Conservation (phyloP, 2,797 vertebrate species). For the Parauchenoglanis punctatus region DNA sequence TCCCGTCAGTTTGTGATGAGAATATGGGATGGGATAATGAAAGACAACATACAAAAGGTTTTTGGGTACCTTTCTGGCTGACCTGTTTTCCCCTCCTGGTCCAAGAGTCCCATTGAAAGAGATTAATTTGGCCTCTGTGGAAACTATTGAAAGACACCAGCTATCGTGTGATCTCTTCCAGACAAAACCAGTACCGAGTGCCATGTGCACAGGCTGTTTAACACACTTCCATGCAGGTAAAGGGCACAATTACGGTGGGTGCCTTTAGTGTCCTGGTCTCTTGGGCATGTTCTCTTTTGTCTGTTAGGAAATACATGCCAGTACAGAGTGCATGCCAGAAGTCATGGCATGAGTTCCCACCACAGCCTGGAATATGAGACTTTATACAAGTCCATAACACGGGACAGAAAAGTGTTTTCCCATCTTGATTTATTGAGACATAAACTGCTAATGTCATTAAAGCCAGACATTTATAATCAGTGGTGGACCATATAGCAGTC, state of each 20-base stretch:
- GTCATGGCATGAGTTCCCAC: constrained; percentile 29
- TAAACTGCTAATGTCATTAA: constrained; percentile 3
- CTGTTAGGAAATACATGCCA: not conserved
- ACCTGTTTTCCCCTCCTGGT: constrained; percentile 66
- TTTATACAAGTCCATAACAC: constrained; percentile 3
- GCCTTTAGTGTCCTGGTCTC: constrained; percentile 22
- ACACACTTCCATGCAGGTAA: constrained; percentile 24
- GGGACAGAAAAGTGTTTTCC: constrained; percentile 8
- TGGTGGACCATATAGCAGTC: constrained; percentile 39
- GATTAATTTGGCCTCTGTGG: constrained; percentile 36
- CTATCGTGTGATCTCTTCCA: constrained; percentile 44
- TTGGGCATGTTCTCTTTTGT: constrained; percentile 18
- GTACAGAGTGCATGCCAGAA: constrained; percentile 15
- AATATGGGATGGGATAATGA: constrained; percentile 11
- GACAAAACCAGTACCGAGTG: constrained; percentile 35
- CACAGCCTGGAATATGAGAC: not conserved
- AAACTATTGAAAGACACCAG: constrained; percentile 33
- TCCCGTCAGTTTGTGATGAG: not conserved
- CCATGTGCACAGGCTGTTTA: constrained; percentile 33
- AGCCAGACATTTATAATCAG: constrained; percentile 37
- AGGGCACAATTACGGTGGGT: constrained; percentile 13
- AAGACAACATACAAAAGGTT: constrained; percentile 42
- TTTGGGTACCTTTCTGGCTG: constrained; percentile 63
- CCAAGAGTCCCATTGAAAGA: constrained; percentile 62
- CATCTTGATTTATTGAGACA: constrained; percentile 21